Base-by-base conservation (phyloP, 1,140 invertebrate species). In the Danaus plexippus region DNA sequence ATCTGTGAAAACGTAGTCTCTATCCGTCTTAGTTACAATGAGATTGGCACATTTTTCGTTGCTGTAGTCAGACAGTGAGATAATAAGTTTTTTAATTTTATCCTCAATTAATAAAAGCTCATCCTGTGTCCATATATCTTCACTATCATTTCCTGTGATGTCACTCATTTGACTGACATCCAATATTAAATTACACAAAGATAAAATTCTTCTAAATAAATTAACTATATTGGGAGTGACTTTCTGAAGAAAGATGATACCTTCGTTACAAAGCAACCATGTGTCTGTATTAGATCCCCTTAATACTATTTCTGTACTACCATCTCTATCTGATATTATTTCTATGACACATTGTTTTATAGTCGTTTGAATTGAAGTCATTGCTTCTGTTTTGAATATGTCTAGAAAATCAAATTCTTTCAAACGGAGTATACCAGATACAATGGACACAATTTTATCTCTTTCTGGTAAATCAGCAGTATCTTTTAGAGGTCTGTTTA, bases 291-390 rank as follows among this genome's bases (percentile, higher is more conserved):
- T 76, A 41, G 92, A 89, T 7, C 91, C 91, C 43, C 90, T 90
- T 9, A 92, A 75, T 55, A 90, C 90, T 53, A 91, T 86, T 73
- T 92, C 91, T 43, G 88, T 87, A 59, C 91, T 90, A 48, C 87
- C 86, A 71, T 94, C 92, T 66, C 91, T 90, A 56, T 90, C 90
- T 69, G 92, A 90, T 52, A 95, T 84, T 41, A 93, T 91, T 87
- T 95, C 94, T 67, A 95, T 94, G 41, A 95, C 90, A 62, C 92
- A 91, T 87, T 97, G 96, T 87, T 98, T 98, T 8, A 97, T 91
- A 44, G 94, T 91, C 12, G 96, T 92, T 80, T 96, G 94, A 22
- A 98, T 92, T 12, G 96, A 94, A 45, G 95, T 95, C 57, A 95
- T 93, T 9, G 95, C 93, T 88, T 98, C 97, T 70, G 95, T 92